These are phyloP conservation scores for Xiphorhynchus erythropygius DNA, from an alignment of 2,797 vertebrate species.

Conservation along the genomic window DNA sequence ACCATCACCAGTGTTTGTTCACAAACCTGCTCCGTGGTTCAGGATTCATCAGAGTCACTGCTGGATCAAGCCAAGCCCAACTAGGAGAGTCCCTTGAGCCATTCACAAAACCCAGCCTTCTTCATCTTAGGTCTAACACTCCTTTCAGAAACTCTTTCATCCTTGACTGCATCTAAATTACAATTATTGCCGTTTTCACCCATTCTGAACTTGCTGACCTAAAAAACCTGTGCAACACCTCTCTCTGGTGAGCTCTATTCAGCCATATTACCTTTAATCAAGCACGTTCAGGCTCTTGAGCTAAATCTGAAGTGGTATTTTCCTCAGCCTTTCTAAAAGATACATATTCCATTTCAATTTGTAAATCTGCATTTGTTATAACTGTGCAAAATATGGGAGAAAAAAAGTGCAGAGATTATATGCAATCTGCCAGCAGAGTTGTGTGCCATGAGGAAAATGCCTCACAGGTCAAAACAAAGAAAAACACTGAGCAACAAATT, in stretches of 20 bases:
- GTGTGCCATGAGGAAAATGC: constrained; percentile 78
- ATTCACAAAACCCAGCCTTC: not conserved
- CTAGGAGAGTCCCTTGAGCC: not conserved
- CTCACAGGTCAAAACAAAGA: constrained; percentile 79
- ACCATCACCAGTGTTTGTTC: not conserved
- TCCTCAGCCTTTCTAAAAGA: constrained; percentile 48
- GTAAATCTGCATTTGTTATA: constrained; percentile 72
- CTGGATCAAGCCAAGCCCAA: not conserved
- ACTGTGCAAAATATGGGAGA: constrained; percentile 71
- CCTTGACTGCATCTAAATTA: not conserved
- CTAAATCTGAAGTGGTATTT: constrained; percentile 66
- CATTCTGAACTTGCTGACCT: constrained; percentile 37
- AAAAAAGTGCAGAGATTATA: constrained; percentile 79
- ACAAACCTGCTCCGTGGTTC: not conserved
- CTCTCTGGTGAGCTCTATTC: not conserved
- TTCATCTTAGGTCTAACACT: not conserved
- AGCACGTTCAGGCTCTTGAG: constrained; percentile 17
- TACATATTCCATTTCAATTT: constrained; percentile 68
- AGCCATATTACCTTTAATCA: constrained; percentile 16
- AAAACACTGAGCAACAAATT: constrained; percentile 81
- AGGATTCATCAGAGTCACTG: not conserved
- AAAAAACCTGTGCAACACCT: constrained; percentile 8
- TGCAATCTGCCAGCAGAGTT: constrained; percentile 80
- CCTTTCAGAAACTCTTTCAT: not conserved
- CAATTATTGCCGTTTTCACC: not conserved